Evolutionary conservation across 2,113 vertebrate species (phyloP).

Genomic region (Eclectus roratus): DNA sequence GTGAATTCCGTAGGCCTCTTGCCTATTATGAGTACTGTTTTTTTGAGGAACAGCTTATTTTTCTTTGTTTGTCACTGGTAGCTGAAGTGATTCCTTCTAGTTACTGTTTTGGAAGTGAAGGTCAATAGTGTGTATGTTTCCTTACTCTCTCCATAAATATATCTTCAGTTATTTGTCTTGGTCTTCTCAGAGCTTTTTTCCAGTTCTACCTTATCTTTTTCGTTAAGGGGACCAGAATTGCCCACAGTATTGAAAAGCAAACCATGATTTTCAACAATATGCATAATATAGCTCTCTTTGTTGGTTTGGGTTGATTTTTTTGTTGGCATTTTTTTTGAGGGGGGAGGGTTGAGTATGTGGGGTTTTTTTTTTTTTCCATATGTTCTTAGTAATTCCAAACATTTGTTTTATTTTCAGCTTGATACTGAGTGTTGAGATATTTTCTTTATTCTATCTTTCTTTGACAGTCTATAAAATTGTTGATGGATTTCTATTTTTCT

Average conservation of each 20-base stretch:
- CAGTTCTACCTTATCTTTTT: not conserved
- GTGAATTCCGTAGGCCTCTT: not conserved
- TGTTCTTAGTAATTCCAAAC: not conserved
- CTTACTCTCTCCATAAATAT: not conserved
- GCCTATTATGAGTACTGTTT: not conserved
- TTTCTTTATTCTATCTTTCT: not conserved
- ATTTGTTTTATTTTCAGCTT: not conserved
- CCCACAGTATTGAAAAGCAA: not conserved
- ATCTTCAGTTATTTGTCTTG: not conserved
- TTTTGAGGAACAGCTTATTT: not conserved
- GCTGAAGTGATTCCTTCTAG: not conserved
- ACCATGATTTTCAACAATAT: not conserved
- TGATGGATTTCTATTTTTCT: not conserved
- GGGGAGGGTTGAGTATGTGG: no score
- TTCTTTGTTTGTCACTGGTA: not conserved
- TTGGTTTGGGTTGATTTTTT: not conserved
- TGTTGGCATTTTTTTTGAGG: no score
- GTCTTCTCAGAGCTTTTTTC: not conserved
- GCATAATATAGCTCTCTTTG: not conserved
- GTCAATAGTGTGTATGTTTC: not conserved
- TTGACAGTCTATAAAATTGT: not conserved
- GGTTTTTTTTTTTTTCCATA: no score
- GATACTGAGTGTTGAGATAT: not conserved
- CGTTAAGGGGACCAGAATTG: not conserved
- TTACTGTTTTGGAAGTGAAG: not conserved